These are phyloP conservation scores for Elanoides forficatus DNA, from an alignment of 2,113 vertebrate genomes.

Conservation along the genomic window DNA sequence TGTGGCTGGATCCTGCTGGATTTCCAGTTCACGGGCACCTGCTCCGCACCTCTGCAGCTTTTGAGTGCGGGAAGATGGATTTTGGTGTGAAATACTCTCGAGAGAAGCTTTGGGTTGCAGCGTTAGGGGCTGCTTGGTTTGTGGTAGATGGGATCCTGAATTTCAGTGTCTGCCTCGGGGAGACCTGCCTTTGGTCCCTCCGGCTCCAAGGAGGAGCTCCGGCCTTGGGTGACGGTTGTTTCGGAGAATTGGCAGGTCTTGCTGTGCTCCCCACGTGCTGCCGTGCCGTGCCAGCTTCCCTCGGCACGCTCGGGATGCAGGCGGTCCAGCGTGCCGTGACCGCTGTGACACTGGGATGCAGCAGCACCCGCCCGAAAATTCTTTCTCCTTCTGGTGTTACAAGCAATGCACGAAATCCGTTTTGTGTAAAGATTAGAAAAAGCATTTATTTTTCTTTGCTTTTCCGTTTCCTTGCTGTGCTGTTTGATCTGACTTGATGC, in stretches of 20 bases:
- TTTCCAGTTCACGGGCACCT: neutral
- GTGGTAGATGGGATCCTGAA: no score
- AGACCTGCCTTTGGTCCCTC: neutral
- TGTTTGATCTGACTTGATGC: fast-evolving
- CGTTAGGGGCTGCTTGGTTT: fast-evolving
- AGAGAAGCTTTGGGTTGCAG: neutral
- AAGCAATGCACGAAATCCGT: fast-evolving
- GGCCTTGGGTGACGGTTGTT: fast-evolving
- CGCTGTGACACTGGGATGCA: fast-evolving
- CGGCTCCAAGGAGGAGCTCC: neutral
- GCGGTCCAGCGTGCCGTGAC: fast-evolving
- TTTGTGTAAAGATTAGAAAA: neutral
- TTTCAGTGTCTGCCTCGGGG: fast-evolving
- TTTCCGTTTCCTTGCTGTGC: neutral
- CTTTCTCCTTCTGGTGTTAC: neutral
- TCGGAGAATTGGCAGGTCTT: fast-evolving
- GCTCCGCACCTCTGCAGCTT: fast-evolving
- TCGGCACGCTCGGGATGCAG: fast-evolving
- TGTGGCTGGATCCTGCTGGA: neutral
- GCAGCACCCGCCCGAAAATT: fast-evolving
- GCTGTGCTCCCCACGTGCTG: fast-evolving
- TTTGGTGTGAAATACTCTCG: fast-evolving
- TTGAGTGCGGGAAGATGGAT: neutral
- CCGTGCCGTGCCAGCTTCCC: fast-evolving
- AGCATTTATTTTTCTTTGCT: neutral